phyloP scores from a whole-genome alignment of 1,140 invertebrate species.

The Sarcophaga peregrina region DNA sequence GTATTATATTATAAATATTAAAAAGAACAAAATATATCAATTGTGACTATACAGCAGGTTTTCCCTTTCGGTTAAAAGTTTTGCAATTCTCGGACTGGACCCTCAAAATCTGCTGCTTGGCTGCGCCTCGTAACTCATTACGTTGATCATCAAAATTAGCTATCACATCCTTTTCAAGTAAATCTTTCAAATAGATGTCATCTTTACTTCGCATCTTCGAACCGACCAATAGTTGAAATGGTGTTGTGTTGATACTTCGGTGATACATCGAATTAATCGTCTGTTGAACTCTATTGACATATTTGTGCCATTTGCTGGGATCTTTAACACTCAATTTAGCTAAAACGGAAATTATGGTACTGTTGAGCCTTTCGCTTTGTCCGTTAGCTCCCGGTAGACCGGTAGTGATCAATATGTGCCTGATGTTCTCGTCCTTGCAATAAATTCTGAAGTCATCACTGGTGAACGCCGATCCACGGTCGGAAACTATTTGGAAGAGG shows the following conservation, averaged over 20 bases:
- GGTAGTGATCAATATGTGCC: no score
- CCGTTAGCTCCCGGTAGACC: no score
- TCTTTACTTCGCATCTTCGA: constrained; percentile 61
- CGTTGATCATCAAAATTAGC: constrained; percentile 31
- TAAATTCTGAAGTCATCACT: no score
- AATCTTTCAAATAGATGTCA: constrained; percentile 55
- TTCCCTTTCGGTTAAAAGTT: no score
- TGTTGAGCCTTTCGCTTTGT: no score
- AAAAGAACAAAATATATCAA: no score
- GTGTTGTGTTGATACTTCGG: constrained; percentile 32
- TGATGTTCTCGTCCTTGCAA: no score
- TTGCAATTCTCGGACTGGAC: no score
- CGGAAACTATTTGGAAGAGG: no score
- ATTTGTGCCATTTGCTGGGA: no score
- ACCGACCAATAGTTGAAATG: constrained; percentile 55
- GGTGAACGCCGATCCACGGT: no score
- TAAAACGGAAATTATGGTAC: constrained; percentile 21
- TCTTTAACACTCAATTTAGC: constrained; percentile 16
- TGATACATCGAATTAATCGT: constrained; percentile 32
- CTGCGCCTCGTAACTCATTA: constrained; percentile 45
- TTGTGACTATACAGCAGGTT: not conserved
- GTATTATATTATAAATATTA: not conserved
- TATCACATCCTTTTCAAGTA: constrained; percentile 15
- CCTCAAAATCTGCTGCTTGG: no score
- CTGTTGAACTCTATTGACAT: constrained; percentile 15